Base-by-base conservation (phyloP, 2,113 vertebrate species). In the Calidris pugnax region DNA sequence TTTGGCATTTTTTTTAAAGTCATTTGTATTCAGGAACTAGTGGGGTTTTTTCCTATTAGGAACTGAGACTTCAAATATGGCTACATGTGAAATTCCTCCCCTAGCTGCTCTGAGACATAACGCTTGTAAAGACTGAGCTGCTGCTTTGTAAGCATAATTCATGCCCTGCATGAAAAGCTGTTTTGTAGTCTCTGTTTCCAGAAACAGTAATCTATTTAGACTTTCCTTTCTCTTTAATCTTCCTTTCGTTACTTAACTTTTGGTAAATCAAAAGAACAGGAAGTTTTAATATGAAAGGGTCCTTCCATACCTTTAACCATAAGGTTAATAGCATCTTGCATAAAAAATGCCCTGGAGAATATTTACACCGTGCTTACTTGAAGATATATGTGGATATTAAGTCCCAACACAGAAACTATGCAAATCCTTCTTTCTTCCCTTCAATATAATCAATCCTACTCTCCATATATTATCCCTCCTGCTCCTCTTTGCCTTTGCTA, bases 191-290 rank as follows among this genome's bases (percentile, higher is more conserved):
- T 87, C 90, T 67, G 62, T 72, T 95, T 89, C 57, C 89, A 96
- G 89, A 97, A 96, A 93, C 77, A 85, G 80, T 53, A 78, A 94
- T 69, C 78, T 82, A 80, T 93, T 93, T 92, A 95, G 80, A 50
- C 77, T 83, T 85, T 47, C 26, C 85, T 96, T 95, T 78, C 82
- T 83, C 95, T 96, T 96, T 96, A 85, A 97, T 95, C 93, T 91
- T 95, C 66, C 74, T 85, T 85, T 94, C 94, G 86, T 91, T 87
- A 87, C 53, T 91, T 96, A 80, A 85, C 55, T 94, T 95, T 50
- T 57, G 37, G 77, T 83, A 91, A 93, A 92, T 95, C 94, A 95
- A 92, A 96, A 90, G 94, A 96, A 95, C 81, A 85, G 92, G 92
- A 95, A 96, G 86, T 60, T 92, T 85, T 85, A 68, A 85, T 87